Conservation (phyloP, 2,888 invertebrate species). For the Uropetala carovei region DNA sequence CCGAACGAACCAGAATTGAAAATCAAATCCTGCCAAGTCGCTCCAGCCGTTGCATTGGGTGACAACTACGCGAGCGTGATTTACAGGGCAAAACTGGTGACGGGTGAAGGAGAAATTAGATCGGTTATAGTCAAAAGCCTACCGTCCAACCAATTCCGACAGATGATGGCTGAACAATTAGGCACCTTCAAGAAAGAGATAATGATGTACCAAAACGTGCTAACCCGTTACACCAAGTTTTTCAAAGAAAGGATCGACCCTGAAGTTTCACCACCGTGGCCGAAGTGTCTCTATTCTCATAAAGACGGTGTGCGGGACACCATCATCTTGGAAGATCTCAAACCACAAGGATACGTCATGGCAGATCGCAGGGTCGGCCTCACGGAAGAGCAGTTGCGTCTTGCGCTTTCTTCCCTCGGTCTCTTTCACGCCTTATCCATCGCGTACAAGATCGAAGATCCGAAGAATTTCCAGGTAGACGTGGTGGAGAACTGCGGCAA, state of each 20-base stretch:
- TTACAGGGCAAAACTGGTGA: not conserved
- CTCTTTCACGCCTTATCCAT: not conserved
- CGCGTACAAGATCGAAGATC: not conserved
- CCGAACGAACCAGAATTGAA: not conserved
- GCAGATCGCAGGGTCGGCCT: not conserved
- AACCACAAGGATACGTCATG: not conserved
- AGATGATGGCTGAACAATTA: not conserved
- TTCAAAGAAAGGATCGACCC: not conserved
- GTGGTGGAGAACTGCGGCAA: not conserved
- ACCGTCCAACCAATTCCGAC: not conserved
- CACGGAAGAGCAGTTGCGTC: not conserved
- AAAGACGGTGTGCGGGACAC: not conserved
- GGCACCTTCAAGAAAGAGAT: slow-evolving; percentile 20
- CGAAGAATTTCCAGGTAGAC: not conserved
- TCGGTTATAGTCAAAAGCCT: not conserved
- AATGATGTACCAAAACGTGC: not conserved
- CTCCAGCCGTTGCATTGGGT: not conserved
- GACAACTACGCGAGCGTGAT: not conserved
- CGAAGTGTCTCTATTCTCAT: not conserved
- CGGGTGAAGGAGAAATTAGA: not conserved
- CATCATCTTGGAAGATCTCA: slow-evolving; percentile 2
- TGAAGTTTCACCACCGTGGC: not conserved
- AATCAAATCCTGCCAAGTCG: not conserved
- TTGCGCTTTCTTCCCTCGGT: not conserved
- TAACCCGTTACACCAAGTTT: not conserved